These are phyloP conservation scores for Melinaea menophilus DNA, from an alignment of 2,888 invertebrate genomes.

Conservation along the genomic window DNA sequence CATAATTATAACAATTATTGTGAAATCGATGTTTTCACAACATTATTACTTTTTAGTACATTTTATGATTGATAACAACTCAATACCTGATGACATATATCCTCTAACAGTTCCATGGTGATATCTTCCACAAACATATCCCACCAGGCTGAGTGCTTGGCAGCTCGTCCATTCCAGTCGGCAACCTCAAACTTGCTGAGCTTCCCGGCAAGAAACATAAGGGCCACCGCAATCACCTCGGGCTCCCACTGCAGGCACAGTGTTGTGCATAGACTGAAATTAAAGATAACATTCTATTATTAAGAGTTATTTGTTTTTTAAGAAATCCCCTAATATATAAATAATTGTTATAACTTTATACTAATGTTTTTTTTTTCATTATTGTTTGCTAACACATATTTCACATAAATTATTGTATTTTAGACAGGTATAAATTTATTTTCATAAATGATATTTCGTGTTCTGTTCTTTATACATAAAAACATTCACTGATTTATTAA, in stretches of 20 bases:
- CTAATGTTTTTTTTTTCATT: too few species aligned
- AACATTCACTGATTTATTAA: too few species aligned
- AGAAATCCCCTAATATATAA: not conserved
- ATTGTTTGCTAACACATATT: too few species aligned
- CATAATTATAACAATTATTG: not conserved
- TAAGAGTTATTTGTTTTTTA: constrained; percentile 5
- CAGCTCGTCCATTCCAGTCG: constrained; percentile 91
- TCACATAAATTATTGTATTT: too few species aligned
- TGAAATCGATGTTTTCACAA: not conserved
- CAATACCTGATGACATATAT: constrained; percentile 94
- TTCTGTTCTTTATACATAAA: too few species aligned
- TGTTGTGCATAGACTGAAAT: constrained; percentile 90
- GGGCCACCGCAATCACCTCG: constrained; percentile 97
- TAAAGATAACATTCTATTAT: not conserved
- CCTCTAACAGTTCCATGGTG: constrained; percentile 95
- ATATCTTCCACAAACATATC: constrained; percentile 98
- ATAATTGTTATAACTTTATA: too few species aligned
- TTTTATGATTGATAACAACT: constrained; percentile 1
- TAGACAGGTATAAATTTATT: too few species aligned
- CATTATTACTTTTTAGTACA: not conserved
- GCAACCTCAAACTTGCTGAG: constrained; percentile 96
- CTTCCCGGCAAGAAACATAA: constrained; percentile 98
- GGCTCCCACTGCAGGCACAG: constrained; percentile 99
- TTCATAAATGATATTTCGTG: too few species aligned
- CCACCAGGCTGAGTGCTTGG: constrained; percentile 95